Base-by-base conservation (phyloP, 2,113 vertebrate genomes). In the Petrocephalus microphthalmus region DNA sequence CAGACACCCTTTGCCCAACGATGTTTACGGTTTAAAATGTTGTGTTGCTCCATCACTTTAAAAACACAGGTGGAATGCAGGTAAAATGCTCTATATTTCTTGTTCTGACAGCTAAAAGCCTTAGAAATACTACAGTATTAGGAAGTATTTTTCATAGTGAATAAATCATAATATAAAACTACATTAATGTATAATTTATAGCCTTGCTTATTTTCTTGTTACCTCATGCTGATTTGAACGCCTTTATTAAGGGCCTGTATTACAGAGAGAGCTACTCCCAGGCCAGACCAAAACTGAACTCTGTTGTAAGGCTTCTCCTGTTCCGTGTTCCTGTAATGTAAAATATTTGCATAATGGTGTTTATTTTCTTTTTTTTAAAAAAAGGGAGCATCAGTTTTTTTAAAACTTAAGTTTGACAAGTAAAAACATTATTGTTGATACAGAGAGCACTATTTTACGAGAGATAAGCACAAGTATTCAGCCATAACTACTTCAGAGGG, bases 271-370 rank as follows among this genome's bases (percentile, higher is more conserved):
- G 25, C 51, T 33, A 53, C 6, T 19, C 29, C 17, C 52, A 33
- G 29, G 52, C n/a, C 67, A 78, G 45, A 81, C 67, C 49, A 37
- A 83, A 56, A 45, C 8, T 56, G 29, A 78, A 22, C 10, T 52
- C 8, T 78, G 33, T 67, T 53, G n/a, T 87, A 45, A 29, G 22
- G 57, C 53, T 87, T 37, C 20, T 71, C 47, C 33, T 52, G 15
- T 82, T 37, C 53, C n/a, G 25, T 29, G 7, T 42, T 82, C 37
- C 7, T 42, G 52, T 45, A 33, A 17, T 83, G 71, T 88, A 56
- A 82, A 51, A 82, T 78, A 88, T 84, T 56, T 83, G 19, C 53
- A 54, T 88, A 57, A 88, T 29, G 81, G 87, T 51, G 52, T 57
- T 51, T 83, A 2, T 11, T 10, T 82, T 42, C 1, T 51, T 25